Base-by-base conservation (phyloP, 2,113 vertebrate genomes). In the Poecilia latipinna region DNA sequence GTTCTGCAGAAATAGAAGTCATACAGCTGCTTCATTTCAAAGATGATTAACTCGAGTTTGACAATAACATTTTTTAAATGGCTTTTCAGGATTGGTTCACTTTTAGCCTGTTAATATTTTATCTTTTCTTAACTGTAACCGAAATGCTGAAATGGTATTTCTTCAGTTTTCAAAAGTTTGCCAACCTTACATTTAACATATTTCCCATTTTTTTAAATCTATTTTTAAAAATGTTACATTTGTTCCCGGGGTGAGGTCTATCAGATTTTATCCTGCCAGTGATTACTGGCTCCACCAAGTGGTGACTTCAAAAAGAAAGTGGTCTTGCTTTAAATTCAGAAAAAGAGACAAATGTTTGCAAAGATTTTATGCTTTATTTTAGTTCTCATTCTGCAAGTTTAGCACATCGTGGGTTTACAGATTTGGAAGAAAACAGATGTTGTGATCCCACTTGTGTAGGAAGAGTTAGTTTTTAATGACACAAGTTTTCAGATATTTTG, bases 271-370 rank as follows among this genome's bases (percentile, higher is more conserved):
- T 37, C 10, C 35, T 37, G 35, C 8, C 35, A 37, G 35, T 82
- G 88, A 88, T 70, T 79, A 75, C 74, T 90, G 79, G 80, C 88
- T 37, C 89, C 89, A 85, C 85, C 91, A 78, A 83, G 91, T 91
- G 91, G 90, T 68, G 73, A 76, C 42, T 57, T 28, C 7, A 70
- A 68, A 68, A 77, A 37, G 2, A 24, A 70, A 78, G 8, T 26
- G 28, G 57, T 29, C 8, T 51, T 0, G 63, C 13, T 39, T 54
- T 61, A 6, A 35, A 24, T 0, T 54, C 26, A 39, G 8, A 62
- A 62, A 62, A 29, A 62, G 26, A 13, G 12, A 61, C 10, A n/a
- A 4, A 61, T 15, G 5, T 28, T 31, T 28, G 26, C 26, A 61
- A 7, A 62, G 6, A 31, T 28, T 19, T 32, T 2, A 32, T 33